Evolutionary conservation across 2,113 vertebrate genomes (phyloP).

Genomic region (Microtus ochrogaster): DNA sequence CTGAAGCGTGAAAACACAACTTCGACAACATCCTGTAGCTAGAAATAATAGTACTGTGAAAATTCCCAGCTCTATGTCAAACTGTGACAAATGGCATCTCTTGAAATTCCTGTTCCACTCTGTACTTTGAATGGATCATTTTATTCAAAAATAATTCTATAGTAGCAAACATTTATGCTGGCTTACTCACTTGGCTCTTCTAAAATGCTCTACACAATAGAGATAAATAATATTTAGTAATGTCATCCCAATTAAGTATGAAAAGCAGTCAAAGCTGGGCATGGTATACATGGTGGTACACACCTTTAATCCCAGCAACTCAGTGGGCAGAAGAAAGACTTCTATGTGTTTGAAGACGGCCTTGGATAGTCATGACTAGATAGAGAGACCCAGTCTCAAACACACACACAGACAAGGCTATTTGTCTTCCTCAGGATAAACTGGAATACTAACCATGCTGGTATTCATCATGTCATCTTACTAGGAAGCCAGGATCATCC

Average conservation of each 20-base stretch:
- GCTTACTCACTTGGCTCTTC: constrained; percentile 13
- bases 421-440: background rate
- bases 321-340: background rate
- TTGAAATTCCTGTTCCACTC: background rate
- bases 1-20: constrained; percentile 4
- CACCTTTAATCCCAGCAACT: background rate
- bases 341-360: background rate
- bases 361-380: background rate
- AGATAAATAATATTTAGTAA: background rate
- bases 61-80: background rate
- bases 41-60: background rate
- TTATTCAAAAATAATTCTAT: constrained; percentile 19
- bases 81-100: background rate
- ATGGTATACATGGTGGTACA: background rate
- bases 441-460: background rate
- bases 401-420: background rate
- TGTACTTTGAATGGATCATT: constrained; percentile 2
- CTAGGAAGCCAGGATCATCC: background rate
- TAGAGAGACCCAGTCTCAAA: background rate
- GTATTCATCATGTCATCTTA: background rate
- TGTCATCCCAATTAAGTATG: background rate
- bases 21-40: background rate
- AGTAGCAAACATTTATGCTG: background rate
- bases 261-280: background rate
- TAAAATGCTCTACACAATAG: background rate